Evolutionary conservation across 2,797 vertebrate species (phyloP).

Genomic region (Pristis pectinata): DNA sequence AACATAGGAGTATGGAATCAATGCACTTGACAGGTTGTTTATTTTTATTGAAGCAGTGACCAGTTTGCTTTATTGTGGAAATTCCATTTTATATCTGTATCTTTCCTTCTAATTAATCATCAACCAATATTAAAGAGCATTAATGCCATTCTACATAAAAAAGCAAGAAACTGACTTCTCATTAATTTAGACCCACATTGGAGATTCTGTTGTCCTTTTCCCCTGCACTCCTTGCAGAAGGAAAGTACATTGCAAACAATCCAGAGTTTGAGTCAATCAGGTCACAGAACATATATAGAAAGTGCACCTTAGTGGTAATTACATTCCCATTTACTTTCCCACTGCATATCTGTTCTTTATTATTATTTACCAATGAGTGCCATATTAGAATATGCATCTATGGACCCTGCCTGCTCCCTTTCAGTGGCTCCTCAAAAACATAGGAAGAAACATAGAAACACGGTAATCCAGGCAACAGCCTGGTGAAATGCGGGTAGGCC

Average conservation of each 20-base stretch:
- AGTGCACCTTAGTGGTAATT: neutral
- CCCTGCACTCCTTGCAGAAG: neutral
- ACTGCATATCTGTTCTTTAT: neutral
- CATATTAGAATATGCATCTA: neutral
- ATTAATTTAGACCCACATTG: neutral
- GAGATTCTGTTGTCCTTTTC: too few species aligned
- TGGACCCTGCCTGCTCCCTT: neutral
- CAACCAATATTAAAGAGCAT: neutral
- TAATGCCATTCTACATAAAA: neutral
- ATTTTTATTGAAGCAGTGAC: neutral
- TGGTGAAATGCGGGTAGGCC: too few species aligned
- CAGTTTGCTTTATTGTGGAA: neutral
- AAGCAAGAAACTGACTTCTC: neutral
- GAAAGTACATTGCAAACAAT: neutral
- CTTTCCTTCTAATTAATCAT: neutral
- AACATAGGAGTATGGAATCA: neutral
- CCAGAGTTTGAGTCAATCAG: neutral
- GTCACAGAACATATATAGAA: too few species aligned
- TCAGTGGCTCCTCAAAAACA: neutral
- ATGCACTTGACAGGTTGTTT: neutral
- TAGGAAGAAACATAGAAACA: too few species aligned
- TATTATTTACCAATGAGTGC: neutral
- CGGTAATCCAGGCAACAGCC: too few species aligned
- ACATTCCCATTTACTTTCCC: neutral
- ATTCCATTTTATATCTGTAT: neutral